Evolutionary conservation across 2,888 invertebrate genomes (phyloP).

Genomic region (Psococerastis gibbosa): DNA sequence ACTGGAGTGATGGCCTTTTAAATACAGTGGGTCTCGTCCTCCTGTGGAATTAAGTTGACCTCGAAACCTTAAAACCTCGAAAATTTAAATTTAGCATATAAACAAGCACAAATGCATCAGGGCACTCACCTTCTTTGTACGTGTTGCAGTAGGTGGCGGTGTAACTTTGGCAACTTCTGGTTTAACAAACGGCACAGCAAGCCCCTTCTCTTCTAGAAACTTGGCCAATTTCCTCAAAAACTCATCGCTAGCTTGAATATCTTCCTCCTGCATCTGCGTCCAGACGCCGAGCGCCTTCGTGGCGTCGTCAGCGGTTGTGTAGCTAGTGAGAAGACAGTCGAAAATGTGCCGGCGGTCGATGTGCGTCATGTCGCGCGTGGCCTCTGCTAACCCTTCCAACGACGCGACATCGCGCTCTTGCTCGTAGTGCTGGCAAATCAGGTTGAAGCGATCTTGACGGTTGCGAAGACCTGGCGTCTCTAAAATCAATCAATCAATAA

Average conservation of each 20-base stretch:
- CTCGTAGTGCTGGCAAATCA: constrained; percentile 37
- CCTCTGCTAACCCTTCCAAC: constrained; percentile 56
- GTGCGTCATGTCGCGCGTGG: constrained; percentile 54
- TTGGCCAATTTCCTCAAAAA: constrained; percentile 46
- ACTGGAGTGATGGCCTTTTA: no score
- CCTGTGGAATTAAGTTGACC: no score
- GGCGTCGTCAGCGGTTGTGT: constrained; percentile 41
- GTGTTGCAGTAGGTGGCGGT: no score
- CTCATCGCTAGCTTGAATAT: constrained; percentile 43
- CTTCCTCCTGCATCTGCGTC: constrained; percentile 72
- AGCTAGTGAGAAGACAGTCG: constrained; percentile 52
- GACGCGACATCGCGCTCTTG: constrained; percentile 42
- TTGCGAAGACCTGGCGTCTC: constrained; percentile 58
- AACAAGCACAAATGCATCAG: no score
- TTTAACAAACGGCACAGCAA: constrained; percentile 44
- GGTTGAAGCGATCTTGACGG: constrained; percentile 42
- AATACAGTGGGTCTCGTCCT: no score
- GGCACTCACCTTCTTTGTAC: no score
- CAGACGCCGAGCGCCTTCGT: constrained; percentile 61
- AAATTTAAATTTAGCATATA: no score
- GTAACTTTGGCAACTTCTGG: no score
- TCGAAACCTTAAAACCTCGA: no score
- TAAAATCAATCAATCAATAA: constrained; percentile 13
- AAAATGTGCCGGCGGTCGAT: constrained; percentile 58
- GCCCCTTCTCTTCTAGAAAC: constrained; percentile 41